Evolutionary conservation across 2,888 invertebrate species (phyloP).

Genomic region (Machimus rusticus): DNA sequence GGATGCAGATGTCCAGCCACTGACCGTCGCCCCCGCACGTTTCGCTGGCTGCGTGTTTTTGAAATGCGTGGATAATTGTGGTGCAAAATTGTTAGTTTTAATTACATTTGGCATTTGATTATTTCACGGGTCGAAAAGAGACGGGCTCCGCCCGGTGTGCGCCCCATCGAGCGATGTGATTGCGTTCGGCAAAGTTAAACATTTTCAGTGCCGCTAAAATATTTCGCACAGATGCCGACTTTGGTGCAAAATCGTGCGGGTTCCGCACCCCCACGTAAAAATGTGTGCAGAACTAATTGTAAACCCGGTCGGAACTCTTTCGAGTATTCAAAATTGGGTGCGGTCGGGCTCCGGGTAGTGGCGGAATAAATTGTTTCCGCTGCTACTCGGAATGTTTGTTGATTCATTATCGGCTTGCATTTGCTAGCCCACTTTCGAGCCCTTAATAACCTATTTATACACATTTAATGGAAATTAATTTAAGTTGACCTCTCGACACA

Average conservation of each 20-base stretch:
- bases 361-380: background rate
- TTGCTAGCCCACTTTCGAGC: background rate
- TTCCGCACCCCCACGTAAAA: background rate
- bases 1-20: background rate
- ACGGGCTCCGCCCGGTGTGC: background rate
- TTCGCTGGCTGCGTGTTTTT: background rate
- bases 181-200: background rate
- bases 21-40: background rate
- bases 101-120: background rate
- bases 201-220: background rate
- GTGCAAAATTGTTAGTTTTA: background rate
- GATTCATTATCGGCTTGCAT: background rate
- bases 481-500: background rate
- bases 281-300: background rate
- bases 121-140: background rate
- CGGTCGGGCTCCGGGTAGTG: background rate
- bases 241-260: background rate
- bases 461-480: background rate
- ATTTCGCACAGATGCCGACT: background rate
- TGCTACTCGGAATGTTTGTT: background rate
- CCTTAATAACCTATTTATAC: background rate
- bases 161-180: background rate
- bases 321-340: background rate
- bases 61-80: background rate
- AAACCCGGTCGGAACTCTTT: background rate